phyloP scores from a whole-genome alignment of 2,113 vertebrate species.

The Sinocyclocheilus anshuiensis region DNA sequence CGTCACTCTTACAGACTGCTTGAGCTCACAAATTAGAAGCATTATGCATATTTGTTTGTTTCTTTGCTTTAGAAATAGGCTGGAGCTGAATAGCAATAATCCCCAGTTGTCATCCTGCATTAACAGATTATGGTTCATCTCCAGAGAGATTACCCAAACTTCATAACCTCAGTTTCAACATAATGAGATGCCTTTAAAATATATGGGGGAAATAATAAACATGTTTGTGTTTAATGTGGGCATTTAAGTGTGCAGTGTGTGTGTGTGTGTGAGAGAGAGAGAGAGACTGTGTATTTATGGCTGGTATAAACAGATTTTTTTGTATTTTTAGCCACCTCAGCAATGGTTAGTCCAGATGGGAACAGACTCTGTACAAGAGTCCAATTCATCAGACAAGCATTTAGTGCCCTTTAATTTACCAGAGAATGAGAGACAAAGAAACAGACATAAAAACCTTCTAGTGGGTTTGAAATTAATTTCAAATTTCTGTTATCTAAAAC shows the following conservation, averaged over 20 bases:
- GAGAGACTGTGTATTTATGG: conserved; percentile 43
- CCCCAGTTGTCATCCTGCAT: conserved; percentile 29
- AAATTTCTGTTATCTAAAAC: conserved; percentile 11
- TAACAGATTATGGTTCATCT: conserved; percentile 22
- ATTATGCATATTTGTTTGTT: conserved; percentile 11
- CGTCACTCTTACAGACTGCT: not conserved
- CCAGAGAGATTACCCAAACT: conserved; percentile 18
- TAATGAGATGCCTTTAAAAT: conserved; percentile 32
- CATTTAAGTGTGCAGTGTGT: conserved; percentile 29
- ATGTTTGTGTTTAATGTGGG: conserved; percentile 40
- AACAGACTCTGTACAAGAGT: conserved; percentile 33
- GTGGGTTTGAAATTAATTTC: not conserved
- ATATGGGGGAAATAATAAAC: conserved; percentile 1
- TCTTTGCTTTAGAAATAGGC: conserved; percentile 20
- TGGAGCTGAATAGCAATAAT: conserved; percentile 26
- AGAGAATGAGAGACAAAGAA: not conserved
- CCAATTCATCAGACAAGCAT: conserved; percentile 49
- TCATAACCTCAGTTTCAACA: conserved; percentile 19
- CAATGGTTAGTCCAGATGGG: conserved; percentile 49
- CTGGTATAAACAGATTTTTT: conserved; percentile 39
- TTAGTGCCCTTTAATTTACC: conserved; percentile 45
- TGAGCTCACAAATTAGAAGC: conserved; percentile 19
- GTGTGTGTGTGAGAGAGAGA: not conserved
- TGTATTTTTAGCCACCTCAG: conserved; percentile 54
- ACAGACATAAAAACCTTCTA: conserved; percentile 15